phyloP scores from a whole-genome alignment of 2,113 vertebrate genomes.

The Agelaius phoeniceus region DNA sequence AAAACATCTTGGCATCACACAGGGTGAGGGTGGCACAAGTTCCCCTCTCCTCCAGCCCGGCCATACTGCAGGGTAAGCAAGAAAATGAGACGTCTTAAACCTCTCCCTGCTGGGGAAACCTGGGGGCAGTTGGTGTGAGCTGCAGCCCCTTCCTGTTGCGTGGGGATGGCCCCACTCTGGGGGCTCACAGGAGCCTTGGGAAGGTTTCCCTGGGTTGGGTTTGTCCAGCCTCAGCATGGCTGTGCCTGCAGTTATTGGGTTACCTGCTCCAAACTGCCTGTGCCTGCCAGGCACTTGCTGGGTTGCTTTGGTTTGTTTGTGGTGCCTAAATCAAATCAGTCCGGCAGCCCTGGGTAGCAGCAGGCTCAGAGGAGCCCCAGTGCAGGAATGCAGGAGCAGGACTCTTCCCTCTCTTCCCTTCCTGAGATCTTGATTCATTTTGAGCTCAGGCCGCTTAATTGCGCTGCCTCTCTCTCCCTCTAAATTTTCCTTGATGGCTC shows the following conservation, averaged over 20 bases:
- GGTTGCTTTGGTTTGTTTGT: neutral
- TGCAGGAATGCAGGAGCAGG: neutral
- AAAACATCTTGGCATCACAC: fast-evolving
- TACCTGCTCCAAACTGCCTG: neutral
- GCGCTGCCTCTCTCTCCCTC: neutral
- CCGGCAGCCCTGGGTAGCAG: neutral
- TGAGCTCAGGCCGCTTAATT: constrained; percentile 60
- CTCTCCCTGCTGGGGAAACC: neutral
- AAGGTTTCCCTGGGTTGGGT: neutral
- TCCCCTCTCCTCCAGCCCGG: neutral
- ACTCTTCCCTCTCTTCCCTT: neutral
- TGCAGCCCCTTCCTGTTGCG: neutral
- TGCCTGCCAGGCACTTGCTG: neutral
- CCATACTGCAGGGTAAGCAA: neutral
- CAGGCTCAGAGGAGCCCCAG: neutral
- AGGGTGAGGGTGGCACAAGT: neutral
- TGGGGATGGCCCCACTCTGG: neutral
- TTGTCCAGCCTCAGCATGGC: neutral
- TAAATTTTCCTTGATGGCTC: constrained; percentile 52
- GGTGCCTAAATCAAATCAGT: constrained; percentile 29
- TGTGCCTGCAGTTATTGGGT: constrained; percentile 18
- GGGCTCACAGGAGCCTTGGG: neutral
- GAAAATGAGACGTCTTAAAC: neutral
- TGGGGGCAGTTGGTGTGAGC: neutral
- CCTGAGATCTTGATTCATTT: constrained; percentile 43